Evolutionary conservation across 1,140 invertebrate species (phyloP).

Genomic region (Drosophila biarmipes): DNA sequence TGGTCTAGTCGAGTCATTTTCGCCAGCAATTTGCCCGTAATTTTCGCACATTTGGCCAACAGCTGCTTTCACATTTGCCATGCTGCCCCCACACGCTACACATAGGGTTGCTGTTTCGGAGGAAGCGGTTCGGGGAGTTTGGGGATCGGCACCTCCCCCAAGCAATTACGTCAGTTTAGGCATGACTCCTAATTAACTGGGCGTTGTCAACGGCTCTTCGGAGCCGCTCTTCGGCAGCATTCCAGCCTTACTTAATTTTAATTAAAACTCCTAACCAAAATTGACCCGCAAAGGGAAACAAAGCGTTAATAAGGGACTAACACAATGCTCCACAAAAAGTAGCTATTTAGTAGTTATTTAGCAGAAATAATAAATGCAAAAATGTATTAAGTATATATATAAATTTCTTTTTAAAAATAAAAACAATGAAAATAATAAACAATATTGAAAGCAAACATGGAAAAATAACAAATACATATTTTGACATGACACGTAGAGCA

Average conservation of each 20-base stretch:
- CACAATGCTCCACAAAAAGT: no score
- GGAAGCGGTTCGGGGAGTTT: not conserved
- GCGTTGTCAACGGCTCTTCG: constrained; percentile 53
- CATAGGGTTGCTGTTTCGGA: not conserved
- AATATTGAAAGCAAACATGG: no score
- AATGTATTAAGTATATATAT: no score
- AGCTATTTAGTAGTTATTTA: no score
- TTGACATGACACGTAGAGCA: not conserved
- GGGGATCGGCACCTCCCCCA: not conserved
- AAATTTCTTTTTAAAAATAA: no score
- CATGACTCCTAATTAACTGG: constrained; percentile 64
- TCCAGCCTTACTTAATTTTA: constrained; percentile 69
- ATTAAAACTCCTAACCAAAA: constrained; percentile 52
- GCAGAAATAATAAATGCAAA: no score
- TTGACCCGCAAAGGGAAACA: not conserved
- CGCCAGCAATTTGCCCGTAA: constrained; percentile 60
- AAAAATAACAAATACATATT: not conserved
- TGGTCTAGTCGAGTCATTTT: constrained; percentile 47
- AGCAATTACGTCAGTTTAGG: constrained; percentile 66
- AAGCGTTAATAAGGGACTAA: not conserved
- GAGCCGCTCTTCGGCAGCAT: constrained; percentile 22
- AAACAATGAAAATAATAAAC: no score
- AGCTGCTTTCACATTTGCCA: constrained; percentile 73
- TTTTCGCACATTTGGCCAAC: constrained; percentile 80
- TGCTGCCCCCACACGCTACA: not conserved